Evolutionary conservation across 2,888 invertebrate species (phyloP).

Genomic region (Junonia oenone): DNA sequence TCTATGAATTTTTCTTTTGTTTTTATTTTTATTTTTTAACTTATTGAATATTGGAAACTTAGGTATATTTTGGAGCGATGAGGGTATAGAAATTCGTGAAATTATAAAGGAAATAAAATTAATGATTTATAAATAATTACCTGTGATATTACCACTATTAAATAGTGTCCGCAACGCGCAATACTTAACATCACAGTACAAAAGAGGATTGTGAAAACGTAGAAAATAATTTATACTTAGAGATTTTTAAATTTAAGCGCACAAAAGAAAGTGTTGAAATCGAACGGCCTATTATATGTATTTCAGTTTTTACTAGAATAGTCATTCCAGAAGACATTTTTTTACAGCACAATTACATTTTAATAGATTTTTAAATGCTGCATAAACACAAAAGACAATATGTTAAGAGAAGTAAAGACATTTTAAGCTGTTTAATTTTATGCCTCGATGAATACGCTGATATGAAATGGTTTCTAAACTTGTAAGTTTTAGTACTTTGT

Average conservation of each 20-base stretch:
- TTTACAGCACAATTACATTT: not conserved
- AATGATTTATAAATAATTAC: constrained; percentile 3
- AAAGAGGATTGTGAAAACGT: constrained; percentile 15
- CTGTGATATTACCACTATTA: constrained; percentile 26
- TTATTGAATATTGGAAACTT: not conserved
- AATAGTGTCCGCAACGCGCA: constrained; percentile 5
- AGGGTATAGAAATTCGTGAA: constrained; percentile 28
- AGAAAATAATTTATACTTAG: constrained; percentile 9
- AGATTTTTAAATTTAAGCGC: constrained; percentile 1
- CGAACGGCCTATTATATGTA: not conserved
- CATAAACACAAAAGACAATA: constrained; percentile 1
- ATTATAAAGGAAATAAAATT: constrained; percentile 2
- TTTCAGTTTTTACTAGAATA: constrained; percentile 6
- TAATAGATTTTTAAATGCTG: not conserved
- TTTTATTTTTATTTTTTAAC: constrained; percentile 8
- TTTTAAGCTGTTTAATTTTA: not conserved
- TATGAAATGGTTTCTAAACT: not conserved
- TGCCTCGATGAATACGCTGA: too few species aligned
- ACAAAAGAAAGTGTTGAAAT: constrained; percentile 3
- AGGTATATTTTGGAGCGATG: constrained; percentile 25
- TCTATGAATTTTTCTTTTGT: not conserved
- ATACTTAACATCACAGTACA: constrained; percentile 20
- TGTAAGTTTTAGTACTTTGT: not conserved
- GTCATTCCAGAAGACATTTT: constrained; percentile 3
- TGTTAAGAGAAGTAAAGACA: not conserved